A percentile compares a stretch with the other conserved stretches of the same genome.
Evolutionary conservation across 1,140 invertebrate species (phyloP).

Genomic region (Drosophila athabasca): DNA sequence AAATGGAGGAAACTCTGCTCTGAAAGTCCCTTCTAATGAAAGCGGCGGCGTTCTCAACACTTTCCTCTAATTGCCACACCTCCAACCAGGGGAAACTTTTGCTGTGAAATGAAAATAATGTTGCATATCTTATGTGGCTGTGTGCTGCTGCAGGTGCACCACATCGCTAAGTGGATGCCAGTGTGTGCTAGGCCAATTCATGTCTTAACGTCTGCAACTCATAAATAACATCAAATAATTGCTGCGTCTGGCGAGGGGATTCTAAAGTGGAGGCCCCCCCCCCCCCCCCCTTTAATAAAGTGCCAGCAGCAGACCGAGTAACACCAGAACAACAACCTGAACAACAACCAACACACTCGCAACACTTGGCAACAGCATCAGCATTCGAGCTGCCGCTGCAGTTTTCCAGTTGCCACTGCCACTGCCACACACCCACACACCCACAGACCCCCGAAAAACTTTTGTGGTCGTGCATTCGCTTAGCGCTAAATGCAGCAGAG

Average conservation of each 20-base stretch:
- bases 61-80: constrained; percentile 63
- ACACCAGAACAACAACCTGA: constrained; percentile 16
- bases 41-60: constrained; percentile 43
- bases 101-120: constrained; percentile 55
- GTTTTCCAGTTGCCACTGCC: constrained; percentile 29
- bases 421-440: constrained; percentile 19
- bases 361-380: constrained; percentile 6
- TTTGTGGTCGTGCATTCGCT: constrained; percentile 57
- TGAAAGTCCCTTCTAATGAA: constrained; percentile 21
- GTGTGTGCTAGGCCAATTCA: constrained; percentile 30
- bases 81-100: constrained; percentile 21
- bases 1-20: constrained; percentile 16
- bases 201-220: constrained; percentile 51
- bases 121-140: constrained; percentile 35
- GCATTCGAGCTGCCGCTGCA: constrained; percentile 25
- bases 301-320: constrained; percentile 26
- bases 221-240: constrained; percentile 74
- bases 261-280: background rate
- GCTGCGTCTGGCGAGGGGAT: constrained; percentile 18
- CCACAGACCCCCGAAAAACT: constrained; percentile 39
- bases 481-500: constrained; percentile 49
- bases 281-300: too few species aligned
- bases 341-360: constrained; percentile 25
- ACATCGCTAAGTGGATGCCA: background rate
- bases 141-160: constrained; percentile 28